Evolutionary conservation across 2,113 vertebrate species (phyloP).

Genomic region (Struthio camelus): DNA sequence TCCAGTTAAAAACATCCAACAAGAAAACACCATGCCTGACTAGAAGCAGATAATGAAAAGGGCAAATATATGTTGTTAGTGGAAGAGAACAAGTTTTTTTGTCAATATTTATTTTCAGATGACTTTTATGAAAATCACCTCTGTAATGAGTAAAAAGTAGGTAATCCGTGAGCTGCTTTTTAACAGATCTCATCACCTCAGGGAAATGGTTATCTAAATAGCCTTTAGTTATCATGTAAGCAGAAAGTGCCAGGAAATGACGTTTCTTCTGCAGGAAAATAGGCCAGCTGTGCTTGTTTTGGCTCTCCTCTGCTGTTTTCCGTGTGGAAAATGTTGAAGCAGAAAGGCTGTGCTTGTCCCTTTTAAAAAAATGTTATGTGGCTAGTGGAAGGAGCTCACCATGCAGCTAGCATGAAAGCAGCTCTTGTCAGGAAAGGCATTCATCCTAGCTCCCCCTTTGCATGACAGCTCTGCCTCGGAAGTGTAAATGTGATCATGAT

Average conservation of each 20-base stretch:
- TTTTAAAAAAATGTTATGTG: constrained; percentile 55
- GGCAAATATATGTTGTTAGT: not conserved
- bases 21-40: constrained; percentile 27
- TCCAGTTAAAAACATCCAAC: constrained; percentile 36
- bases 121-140: constrained; percentile 39
- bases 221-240: constrained; percentile 69
- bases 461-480: not conserved
- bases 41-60: not conserved
- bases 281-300: constrained; percentile 81
- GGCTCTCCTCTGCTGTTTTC: constrained; percentile 65
- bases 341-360: constrained; percentile 51
- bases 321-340: constrained; percentile 71
- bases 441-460: constrained; percentile 19
- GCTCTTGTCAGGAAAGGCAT: constrained; percentile 11
- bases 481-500: not conserved
- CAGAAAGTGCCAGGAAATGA: constrained; percentile 78
- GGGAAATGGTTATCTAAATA: constrained; percentile 76
- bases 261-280: constrained; percentile 61
- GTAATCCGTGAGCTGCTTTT: not conserved
- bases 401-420: constrained; percentile 5
- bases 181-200: constrained; percentile 49
- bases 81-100: constrained; percentile 7
- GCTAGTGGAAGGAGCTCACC: not conserved
- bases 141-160: constrained; percentile 20
- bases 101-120: constrained; percentile 13